These are phyloP conservation scores for Nomada flava DNA, from an alignment of 2,888 invertebrate genomes.

Conservation along the genomic window DNA sequence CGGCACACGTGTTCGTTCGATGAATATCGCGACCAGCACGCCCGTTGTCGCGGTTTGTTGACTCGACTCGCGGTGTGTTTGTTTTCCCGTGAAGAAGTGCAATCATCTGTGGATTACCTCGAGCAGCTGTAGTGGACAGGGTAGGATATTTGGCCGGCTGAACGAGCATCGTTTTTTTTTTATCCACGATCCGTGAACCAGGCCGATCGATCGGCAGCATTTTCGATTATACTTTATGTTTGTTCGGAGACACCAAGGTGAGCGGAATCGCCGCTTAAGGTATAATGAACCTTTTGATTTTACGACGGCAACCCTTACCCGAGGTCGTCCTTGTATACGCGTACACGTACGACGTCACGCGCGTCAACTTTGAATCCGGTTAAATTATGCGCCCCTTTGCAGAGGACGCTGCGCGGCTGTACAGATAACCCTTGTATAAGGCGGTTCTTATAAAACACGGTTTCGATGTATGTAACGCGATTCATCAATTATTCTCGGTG, in stretches of 20 bases:
- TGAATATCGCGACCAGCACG: background rate
- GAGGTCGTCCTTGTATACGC: background rate
- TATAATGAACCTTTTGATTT: slow-evolving; percentile 36
- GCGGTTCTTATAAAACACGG: slow-evolving; percentile 2
- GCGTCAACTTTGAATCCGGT: slow-evolving; percentile 39
- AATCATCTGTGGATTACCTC: slow-evolving; percentile 67
- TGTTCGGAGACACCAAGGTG: slow-evolving; percentile 22
- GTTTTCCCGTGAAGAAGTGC: slow-evolving; percentile 53
- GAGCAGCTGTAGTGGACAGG: slow-evolving; percentile 59
- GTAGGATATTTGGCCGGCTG: slow-evolving; percentile 64
- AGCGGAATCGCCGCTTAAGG: background rate
- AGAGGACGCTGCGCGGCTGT: slow-evolving; percentile 9
- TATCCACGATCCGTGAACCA: slow-evolving; percentile 61
- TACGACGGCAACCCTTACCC: slow-evolving; percentile 40
- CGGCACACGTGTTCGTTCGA: slow-evolving; percentile 16
- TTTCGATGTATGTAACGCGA: too few species aligned
- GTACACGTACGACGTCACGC: slow-evolving; percentile 10
- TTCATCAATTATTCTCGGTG: too few species aligned
- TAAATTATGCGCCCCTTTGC: slow-evolving; percentile 35
- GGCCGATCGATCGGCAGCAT: slow-evolving; percentile 60
- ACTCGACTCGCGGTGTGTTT: slow-evolving; percentile 40
- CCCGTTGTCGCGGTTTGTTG: slow-evolving; percentile 32
- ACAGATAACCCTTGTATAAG: too few species aligned
- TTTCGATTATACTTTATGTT: slow-evolving; percentile 51
- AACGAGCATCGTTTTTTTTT: slow-evolving; percentile 24